Base-by-base conservation (phyloP, 2,113 vertebrate species). In the Etheostoma cragini region DNA sequence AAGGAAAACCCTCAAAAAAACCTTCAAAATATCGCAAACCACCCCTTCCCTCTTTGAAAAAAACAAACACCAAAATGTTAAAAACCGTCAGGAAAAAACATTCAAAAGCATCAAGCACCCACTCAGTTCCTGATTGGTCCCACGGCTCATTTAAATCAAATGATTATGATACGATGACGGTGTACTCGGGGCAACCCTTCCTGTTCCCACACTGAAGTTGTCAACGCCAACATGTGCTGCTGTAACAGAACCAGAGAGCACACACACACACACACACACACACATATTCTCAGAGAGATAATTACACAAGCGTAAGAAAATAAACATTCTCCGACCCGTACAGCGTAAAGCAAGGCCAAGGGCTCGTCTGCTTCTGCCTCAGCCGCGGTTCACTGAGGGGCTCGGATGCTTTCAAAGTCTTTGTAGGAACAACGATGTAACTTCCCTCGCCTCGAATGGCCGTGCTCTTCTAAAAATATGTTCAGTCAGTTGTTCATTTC, bases 271-370 rank as follows among this genome's bases (percentile, higher is more conserved):
- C 4, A 65, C n/a, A n/a, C 21, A 61, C 46, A 30, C 50, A 30
- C 21, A 47, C 4, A 65, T 22, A 65, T 6, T 1, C 47, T 42
- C 65, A 52, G 4, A 42, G 13, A 72, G 47, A 62, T 38, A n/a
- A 50, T 61, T 54, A 62, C 75, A 83, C 75, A 63, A 63, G 38
- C 57, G 58, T 69, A 79, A 57, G 74, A 83, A 79, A 79, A 78
- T 56, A 78, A 72, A 72, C 35, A 83, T 78, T 73, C 69, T 83
- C 42, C 56, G 42, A 72, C 54, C 50, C 49, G 42, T 57, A 58
- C 42, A 69, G 57, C 38, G 30, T 74, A 63, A 78, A 78, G 63
- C 56, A 74, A 79, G 69, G 76, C 76, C 49, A 35, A 56, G 38
- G 75, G 65, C 0, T 66, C 15, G 14, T 17, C 35, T 15, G 50